A percentile compares a stretch with the other conserved stretches of the same genome.
Conservation (phyloP, 2,888 invertebrate genomes). For the Tuta absoluta region DNA sequence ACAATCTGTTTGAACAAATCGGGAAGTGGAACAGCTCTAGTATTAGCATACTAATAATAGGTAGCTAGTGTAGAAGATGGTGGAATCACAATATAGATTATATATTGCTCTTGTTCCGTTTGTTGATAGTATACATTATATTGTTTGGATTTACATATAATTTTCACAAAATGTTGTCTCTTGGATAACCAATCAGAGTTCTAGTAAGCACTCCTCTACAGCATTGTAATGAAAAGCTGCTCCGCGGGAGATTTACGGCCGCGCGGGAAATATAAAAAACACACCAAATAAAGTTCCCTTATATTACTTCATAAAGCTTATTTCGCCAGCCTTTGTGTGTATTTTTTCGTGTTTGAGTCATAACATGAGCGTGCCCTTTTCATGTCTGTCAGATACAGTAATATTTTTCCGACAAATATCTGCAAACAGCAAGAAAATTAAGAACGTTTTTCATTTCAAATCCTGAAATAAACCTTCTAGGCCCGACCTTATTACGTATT, state of each 20-base stretch:
- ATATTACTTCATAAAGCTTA: conserved; percentile 18
- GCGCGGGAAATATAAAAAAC: conserved; percentile 3
- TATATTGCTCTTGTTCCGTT: no score
- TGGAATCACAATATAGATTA: not conserved
- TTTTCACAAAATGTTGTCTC: no score
- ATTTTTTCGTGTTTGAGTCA: conserved; percentile 17
- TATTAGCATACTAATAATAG: conserved; percentile 65
- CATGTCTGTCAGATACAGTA: conserved; percentile 1
- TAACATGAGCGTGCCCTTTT: not conserved
- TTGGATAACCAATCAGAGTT: not conserved
- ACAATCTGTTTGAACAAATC: conserved; percentile 69
- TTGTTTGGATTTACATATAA: no score
- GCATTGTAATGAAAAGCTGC: conserved; percentile 46
- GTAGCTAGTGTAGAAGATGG: conserved; percentile 18
- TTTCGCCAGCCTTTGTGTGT: conserved; percentile 5
- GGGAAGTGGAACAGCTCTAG: conserved; percentile 52
- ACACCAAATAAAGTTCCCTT: conserved; percentile 17
- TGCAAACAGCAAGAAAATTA: not conserved
- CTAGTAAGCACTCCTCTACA: not conserved
- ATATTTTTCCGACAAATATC: not conserved
- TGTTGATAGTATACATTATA: no score
- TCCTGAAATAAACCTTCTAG: not conserved
- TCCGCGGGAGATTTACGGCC: conserved; percentile 31
- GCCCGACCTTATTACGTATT: not conserved
- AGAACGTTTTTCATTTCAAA: not conserved